phyloP scores from a whole-genome alignment of 2,113 vertebrate genomes.

The Nymphicus hollandicus region DNA sequence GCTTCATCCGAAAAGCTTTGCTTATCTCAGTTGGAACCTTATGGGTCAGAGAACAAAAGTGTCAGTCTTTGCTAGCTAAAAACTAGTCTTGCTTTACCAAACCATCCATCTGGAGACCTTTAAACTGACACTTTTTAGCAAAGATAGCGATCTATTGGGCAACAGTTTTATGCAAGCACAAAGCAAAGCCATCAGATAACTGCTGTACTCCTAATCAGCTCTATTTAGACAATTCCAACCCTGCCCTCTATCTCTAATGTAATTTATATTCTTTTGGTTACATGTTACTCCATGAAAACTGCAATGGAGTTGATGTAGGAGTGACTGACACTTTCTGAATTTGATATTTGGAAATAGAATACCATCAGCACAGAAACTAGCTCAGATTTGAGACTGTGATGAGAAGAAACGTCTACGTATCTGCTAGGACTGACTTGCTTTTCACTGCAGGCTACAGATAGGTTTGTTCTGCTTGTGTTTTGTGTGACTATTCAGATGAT shows the following conservation, averaged over 20 bases:
- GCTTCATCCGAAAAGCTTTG: neutral
- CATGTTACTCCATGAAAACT: neutral
- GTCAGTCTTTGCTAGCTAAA: neutral
- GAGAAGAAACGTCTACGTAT: neutral
- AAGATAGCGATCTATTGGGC: neutral
- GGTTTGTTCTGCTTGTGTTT: neutral
- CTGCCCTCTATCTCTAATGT: neutral
- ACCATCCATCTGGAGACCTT: neutral
- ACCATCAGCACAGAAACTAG: neutral
- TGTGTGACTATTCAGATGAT: neutral
- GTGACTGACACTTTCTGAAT: neutral
- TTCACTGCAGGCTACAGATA: neutral
- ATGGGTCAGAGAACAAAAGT: neutral
- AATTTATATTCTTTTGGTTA: neutral
- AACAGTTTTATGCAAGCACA: neutral
- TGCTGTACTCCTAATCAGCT: neutral
- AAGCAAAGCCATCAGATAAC: neutral
- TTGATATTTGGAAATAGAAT: neutral
- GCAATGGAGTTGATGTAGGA: neutral
- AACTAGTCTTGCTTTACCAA: neutral
- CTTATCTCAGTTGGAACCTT: neutral
- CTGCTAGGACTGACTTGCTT: neutral
- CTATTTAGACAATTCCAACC: neutral
- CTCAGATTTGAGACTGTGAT: neutral
- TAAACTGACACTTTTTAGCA: neutral